phyloP scores from a whole-genome alignment of 2,113 vertebrate species.

The Gulo gulo region DNA sequence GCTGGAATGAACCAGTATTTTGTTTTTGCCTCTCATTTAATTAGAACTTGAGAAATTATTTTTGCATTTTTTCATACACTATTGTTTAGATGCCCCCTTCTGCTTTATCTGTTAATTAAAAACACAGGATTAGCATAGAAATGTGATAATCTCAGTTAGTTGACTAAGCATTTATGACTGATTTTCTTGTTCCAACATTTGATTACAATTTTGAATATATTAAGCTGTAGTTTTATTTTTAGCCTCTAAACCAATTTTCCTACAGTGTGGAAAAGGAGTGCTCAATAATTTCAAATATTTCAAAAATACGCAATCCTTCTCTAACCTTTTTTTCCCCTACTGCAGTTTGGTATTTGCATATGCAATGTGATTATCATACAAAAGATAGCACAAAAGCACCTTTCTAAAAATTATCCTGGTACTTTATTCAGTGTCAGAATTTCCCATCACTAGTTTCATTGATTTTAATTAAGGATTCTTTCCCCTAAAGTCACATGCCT shows the following conservation, averaged over 20 bases:
- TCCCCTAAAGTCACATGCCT: not conserved
- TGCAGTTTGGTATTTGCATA: not conserved
- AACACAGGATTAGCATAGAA: conserved; percentile 61
- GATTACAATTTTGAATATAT: conserved; percentile 62
- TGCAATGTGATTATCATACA: not conserved
- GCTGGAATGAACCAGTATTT: conserved; percentile 19
- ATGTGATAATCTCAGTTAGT: conserved; percentile 62
- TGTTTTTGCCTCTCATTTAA: conserved; percentile 65
- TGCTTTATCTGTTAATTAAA: conserved; percentile 69
- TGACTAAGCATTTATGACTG: conserved; percentile 65
- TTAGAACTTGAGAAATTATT: conserved; percentile 63
- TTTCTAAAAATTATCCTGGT: conserved; percentile 11
- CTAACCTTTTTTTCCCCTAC: not conserved
- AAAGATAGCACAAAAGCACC: not conserved
- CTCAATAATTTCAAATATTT: conserved; percentile 1
- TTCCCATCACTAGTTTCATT: conserved; percentile 1
- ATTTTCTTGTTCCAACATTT: conserved; percentile 61
- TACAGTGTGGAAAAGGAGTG: not conserved
- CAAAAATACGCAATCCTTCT: not conserved
- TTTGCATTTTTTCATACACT: conserved; percentile 30
- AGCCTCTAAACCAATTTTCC: conserved; percentile 26
- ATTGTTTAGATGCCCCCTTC: conserved; percentile 60
- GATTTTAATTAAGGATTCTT: conserved; percentile 24
- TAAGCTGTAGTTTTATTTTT: conserved; percentile 60
- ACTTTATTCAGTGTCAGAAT: not conserved